Base-by-base conservation (phyloP, 2,113 vertebrate species). In the Spermophilus dauricus region DNA sequence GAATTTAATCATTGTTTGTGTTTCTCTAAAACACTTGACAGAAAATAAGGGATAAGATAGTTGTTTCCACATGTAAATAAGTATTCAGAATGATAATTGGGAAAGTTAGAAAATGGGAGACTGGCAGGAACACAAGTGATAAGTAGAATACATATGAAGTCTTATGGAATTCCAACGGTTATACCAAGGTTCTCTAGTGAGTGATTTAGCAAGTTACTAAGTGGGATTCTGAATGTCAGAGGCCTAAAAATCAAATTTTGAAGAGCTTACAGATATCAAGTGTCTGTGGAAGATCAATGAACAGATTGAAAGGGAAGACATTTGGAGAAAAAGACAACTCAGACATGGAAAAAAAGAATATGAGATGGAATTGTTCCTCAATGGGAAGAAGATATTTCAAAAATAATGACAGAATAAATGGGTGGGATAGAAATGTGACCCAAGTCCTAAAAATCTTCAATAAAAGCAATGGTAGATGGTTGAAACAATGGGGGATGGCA, bases 331-430 rank as follows among this genome's bases (percentile, higher is more conserved):
- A 81, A 48, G 34, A 37, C 8, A 30, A 73, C 39, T 65, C 8
- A 81, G 53, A 86, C 28, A 10, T 86, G 14, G 67, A 78, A 92
- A 42, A 75, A 22, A 51, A 69, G 7, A 61, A 75, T 81, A 86
- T 10, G 56, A 28, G 48, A 42, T 67, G 16, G 22, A 86, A 61
- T 32, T 26, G n/a, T n/a, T 58, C 4, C 51, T 56, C 22, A 61
- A 20, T 30, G 65, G 65, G 30, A 24, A n/a, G n/a, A 93, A 61
- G 10, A 58, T 78, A 65, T 94, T 84, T 92, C 13, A 84, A 32
- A 56, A 78, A 65, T 34, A 76, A 96, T 81, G 24, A 8, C 34
- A 61, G 28, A 30, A 89, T 75, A 73, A 80, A 56, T n/a, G 5
- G 4, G 83, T 91, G 24, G 42, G 14, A 89, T 80, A 34, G 11